phyloP scores from a whole-genome alignment of 2,113 vertebrate species.

The Mohoua ochrocephala region DNA sequence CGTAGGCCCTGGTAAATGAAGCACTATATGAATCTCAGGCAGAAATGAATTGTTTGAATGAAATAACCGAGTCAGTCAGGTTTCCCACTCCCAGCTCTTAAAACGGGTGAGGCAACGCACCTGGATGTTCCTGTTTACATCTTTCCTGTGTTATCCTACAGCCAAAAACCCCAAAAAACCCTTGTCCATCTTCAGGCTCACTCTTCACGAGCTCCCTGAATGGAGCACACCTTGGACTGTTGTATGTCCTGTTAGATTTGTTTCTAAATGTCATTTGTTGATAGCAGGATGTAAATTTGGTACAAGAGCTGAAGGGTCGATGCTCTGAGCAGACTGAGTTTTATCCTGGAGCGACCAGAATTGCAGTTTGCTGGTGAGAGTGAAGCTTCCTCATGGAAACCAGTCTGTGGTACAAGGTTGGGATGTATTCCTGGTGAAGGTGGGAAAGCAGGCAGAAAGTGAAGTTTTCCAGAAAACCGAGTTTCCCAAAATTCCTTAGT shows the following conservation, averaged over 20 bases:
- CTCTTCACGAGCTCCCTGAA: neutral
- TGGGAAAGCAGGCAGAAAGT: neutral
- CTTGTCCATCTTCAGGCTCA: neutral
- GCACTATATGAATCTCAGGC: conserved; percentile 50
- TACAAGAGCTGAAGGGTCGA: neutral
- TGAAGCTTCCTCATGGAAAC: neutral
- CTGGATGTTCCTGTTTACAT: neutral
- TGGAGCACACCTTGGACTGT: neutral
- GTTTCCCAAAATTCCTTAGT: neutral
- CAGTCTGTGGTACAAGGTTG: conserved; percentile 34
- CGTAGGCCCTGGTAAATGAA: neutral
- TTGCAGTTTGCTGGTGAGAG: neutral
- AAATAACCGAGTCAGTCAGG: neutral
- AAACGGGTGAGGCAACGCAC: neutral
- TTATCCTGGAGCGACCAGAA: neutral
- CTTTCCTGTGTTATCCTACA: neutral
- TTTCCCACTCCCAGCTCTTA: neutral
- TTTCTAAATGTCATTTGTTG: neutral
- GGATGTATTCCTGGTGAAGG: neutral
- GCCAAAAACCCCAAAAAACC: neutral
- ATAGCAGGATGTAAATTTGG: neutral
- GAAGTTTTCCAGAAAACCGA: neutral
- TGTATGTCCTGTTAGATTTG: neutral
- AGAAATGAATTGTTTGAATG: conserved; percentile 3
- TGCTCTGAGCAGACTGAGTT: neutral